These are phyloP conservation scores for Rhamnusium bicolor DNA, from an alignment of 2,888 invertebrate genomes.

Conservation along the genomic window DNA sequence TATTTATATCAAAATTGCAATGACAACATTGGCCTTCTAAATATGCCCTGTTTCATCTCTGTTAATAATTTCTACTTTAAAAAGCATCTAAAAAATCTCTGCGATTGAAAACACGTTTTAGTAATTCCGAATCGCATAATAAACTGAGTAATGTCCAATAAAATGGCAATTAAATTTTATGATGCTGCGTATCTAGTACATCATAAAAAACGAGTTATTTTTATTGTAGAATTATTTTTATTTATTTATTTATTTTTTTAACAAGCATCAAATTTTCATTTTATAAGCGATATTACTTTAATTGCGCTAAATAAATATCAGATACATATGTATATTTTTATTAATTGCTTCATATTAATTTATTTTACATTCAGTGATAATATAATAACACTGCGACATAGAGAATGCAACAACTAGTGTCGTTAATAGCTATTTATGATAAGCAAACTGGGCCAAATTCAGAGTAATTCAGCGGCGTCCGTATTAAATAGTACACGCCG, in stretches of 20 bases:
- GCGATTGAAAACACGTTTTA: constrained; percentile 18
- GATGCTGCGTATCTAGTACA: constrained; percentile 1
- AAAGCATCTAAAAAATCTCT: background rate
- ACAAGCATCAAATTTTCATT: background rate
- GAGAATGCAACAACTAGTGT: too few relatives aligned
- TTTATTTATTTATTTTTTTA: constrained; percentile 2
- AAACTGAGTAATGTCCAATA: background rate
- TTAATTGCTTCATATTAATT: too few relatives aligned
- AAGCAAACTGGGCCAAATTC: too few relatives aligned
- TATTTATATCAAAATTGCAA: background rate
- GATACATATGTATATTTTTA: too few relatives aligned
- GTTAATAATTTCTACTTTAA: background rate
- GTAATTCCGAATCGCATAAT: constrained; percentile 7
- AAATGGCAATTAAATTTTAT: constrained; percentile 25
- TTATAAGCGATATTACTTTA: background rate
- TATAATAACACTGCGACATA: too few relatives aligned
- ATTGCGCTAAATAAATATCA: too few relatives aligned
- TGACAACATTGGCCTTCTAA: background rate
- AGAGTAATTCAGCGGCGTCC: too few relatives aligned
- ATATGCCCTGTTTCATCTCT: background rate
- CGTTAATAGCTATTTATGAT: too few relatives aligned
- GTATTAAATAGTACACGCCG: too few relatives aligned
- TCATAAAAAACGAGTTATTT: constrained; percentile 24
- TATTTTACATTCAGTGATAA: too few relatives aligned
- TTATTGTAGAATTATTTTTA: constrained; percentile 18